Evolutionary conservation across 2,888 invertebrate genomes (phyloP).

Genomic region (Pseudococcus longispinus): DNA sequence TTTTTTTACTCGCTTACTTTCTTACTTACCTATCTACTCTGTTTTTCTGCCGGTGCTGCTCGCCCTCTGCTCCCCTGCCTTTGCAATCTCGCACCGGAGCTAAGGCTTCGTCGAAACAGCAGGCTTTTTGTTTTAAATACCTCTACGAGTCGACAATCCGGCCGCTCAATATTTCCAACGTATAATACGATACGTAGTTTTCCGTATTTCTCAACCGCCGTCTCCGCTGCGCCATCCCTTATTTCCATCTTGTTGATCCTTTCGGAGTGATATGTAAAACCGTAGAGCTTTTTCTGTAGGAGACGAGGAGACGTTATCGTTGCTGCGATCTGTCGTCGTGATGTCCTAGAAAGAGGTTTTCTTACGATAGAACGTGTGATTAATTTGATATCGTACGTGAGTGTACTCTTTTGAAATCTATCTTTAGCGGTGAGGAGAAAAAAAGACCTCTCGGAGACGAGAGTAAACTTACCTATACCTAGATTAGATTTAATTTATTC

Average conservation of each 20-base stretch:
- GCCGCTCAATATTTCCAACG: neutral
- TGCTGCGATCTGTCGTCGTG: too few species aligned
- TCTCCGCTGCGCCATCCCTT: neutral
- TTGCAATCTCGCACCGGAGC: neutral
- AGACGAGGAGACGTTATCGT: neutral
- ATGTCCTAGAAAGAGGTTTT: neutral
- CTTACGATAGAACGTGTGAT: neutral
- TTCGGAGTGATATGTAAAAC: neutral
- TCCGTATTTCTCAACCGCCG: neutral
- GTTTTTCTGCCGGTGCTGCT: too few species aligned
- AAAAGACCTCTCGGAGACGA: too few species aligned
- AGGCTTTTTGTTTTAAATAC: constrained; percentile 45
- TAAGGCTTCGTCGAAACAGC: neutral
- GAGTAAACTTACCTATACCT: too few species aligned
- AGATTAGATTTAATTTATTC: too few species aligned
- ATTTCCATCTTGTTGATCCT: neutral
- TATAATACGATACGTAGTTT: neutral
- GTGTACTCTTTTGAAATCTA: neutral
- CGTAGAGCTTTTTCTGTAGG: neutral
- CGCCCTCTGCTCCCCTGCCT: too few species aligned
- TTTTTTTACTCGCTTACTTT: neutral
- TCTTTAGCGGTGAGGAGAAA: too few species aligned
- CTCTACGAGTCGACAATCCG: constrained; percentile 3
- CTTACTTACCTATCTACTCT: neutral
- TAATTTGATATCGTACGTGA: neutral